Conservation (phyloP, 92 coral and sea anemone genomes). For the Nematostella vectensis region DNA sequence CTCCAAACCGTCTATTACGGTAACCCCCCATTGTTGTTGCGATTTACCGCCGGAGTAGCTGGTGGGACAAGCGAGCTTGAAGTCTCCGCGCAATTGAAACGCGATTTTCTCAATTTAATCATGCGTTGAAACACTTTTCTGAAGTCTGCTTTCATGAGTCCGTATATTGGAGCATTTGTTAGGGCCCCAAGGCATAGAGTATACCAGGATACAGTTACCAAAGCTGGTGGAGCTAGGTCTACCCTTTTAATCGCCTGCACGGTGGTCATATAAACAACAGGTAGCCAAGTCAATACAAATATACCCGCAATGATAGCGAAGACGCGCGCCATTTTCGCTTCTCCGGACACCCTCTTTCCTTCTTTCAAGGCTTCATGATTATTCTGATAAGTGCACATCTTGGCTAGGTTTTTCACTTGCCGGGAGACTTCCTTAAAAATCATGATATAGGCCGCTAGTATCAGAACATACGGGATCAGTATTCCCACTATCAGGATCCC, state of each 20-base stretch:
- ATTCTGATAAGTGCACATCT: conserved; percentile 17
- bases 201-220: conserved; percentile 57
- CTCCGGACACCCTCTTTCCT: conserved; percentile 64
- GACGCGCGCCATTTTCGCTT: conserved; percentile 65
- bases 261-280: conserved; percentile 68
- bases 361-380: conserved; percentile 43
- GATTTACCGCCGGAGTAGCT: not conserved
- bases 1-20: too few species aligned
- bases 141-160: conserved; percentile 70
- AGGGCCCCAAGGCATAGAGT: conserved; percentile 59
- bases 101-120: conserved; percentile 15
- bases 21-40: too few species aligned
- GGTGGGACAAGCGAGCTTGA: conserved; percentile 21
- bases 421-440: conserved; percentile 72
- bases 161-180: conserved; percentile 65
- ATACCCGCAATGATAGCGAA: conserved; percentile 73
- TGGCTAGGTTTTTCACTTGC: conserved; percentile 47
- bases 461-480: conserved; percentile 53
- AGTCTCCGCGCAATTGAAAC: conserved; percentile 11
- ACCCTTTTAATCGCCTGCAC: conserved; percentile 40
- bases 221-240: conserved; percentile 30
- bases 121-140: conserved; percentile 41
- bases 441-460: conserved; percentile 58
- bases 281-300: conserved; percentile 65
- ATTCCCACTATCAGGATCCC: conserved; percentile 53